Conservation (phyloP, 2,113 vertebrate species). For the Ochotona curzoniae region DNA sequence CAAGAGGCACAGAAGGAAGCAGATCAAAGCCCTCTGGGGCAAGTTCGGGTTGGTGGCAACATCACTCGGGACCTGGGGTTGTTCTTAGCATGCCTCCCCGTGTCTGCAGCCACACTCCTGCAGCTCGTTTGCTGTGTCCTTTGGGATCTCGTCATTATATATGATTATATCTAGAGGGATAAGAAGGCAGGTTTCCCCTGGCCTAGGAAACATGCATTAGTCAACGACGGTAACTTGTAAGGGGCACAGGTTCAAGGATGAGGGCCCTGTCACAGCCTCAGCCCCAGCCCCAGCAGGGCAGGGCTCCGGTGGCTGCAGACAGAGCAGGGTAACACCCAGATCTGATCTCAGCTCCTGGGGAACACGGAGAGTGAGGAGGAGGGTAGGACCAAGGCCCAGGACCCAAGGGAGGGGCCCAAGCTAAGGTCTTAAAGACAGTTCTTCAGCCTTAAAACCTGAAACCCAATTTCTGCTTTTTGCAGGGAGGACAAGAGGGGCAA, state of each 20-base stretch:
- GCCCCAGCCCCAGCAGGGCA: too few species aligned
- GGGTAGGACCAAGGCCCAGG: background rate
- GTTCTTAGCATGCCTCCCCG: background rate
- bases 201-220: too few species aligned
- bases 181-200: too few species aligned
- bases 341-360: background rate
- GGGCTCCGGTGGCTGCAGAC: background rate
- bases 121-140: background rate
- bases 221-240: too few species aligned
- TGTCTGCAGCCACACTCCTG: background rate
- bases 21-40: too few species aligned
- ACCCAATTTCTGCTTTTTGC: background rate
- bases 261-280: too few species aligned
- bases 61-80: background rate
- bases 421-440: background rate
- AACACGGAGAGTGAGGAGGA: background rate
- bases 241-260: too few species aligned
- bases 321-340: background rate
- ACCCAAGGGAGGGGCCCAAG: background rate
- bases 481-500: background rate
- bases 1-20: background rate
- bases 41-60: background rate
- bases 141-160: background rate
- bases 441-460: background rate
- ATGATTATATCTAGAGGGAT: background rate